Evolutionary conservation across 2,797 vertebrate species (phyloP).

Genomic region (Sebastes aleutianus): DNA sequence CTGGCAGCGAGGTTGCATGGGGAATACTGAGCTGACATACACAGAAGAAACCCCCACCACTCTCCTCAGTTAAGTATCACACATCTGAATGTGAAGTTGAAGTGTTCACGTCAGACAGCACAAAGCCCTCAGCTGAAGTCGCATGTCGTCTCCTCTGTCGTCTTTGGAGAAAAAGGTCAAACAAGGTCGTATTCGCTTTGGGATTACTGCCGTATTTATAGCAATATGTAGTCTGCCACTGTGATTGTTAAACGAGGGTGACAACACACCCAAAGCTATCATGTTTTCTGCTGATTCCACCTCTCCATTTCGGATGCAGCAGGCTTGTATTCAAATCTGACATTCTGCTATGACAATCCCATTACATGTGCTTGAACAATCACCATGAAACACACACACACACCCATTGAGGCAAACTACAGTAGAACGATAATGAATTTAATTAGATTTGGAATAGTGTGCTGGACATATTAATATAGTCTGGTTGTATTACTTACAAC

Average conservation of each 20-base stretch:
- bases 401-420: not conserved
- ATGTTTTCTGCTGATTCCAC: not conserved
- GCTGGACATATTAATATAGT: not conserved
- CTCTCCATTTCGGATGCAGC: not conserved
- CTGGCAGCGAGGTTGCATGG: conserved; percentile 28
- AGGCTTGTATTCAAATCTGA: not conserved
- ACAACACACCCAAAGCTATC: not conserved
- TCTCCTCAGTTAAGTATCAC: not conserved
- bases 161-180: conserved; percentile 17
- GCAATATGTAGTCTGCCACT: not conserved
- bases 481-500: not conserved
- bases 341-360: not conserved
- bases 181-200: conserved; percentile 1
- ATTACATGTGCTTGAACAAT: not conserved
- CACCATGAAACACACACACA: not conserved
- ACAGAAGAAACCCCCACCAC: not conserved
- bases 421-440: not conserved
- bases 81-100: conserved; percentile 19
- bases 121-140: conserved; percentile 22
- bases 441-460: not conserved
- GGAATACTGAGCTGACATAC: conserved; percentile 52
- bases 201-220: not conserved
- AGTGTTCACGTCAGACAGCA: conserved; percentile 2
- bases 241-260: not conserved
- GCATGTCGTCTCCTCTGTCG: not conserved